These are phyloP conservation scores for Anaspis maculata DNA, from an alignment of 2,888 invertebrate species.

Conservation along the genomic window DNA sequence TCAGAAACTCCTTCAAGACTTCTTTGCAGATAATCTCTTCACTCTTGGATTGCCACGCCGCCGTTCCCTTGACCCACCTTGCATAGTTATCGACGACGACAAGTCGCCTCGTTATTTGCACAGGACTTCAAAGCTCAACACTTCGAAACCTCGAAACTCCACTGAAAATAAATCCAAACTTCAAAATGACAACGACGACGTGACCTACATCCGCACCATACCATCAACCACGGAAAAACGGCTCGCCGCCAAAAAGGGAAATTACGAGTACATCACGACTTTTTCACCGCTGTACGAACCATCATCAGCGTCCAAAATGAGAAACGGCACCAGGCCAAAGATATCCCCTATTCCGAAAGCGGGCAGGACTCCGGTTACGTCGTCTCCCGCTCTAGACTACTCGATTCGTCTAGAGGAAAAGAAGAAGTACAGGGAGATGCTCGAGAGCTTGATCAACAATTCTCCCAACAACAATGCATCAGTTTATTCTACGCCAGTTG, in stretches of 20 bases:
- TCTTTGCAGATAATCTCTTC: no score
- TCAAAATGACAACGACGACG: constrained; percentile 26
- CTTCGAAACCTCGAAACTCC: constrained; percentile 19
- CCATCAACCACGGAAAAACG: constrained; percentile 24
- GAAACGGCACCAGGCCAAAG: constrained; percentile 5
- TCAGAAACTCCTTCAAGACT: no score
- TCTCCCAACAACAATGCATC: constrained; percentile 14
- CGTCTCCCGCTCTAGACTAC: constrained; percentile 39
- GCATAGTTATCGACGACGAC: no score
- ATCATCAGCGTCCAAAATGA: neutral
- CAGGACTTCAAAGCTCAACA: no score
- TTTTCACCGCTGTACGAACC: constrained; percentile 5
- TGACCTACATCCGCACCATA: constrained; percentile 26
- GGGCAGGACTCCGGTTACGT: neutral
- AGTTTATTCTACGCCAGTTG: constrained; percentile 21
- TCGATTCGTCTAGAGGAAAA: constrained; percentile 52
- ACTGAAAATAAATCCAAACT: constrained; percentile 11
- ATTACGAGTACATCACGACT: constrained; percentile 22
- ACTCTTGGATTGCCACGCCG: no score
- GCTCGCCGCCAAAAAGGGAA: constrained; percentile 20
- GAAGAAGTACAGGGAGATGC: constrained; percentile 47
- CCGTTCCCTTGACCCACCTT: no score
- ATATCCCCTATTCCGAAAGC: constrained; percentile 3
- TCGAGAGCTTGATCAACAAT: constrained; percentile 30
- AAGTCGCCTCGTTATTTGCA: no score